phyloP scores from a whole-genome alignment of 2,797 vertebrate species.

The Pangasius mekongensis region DNA sequence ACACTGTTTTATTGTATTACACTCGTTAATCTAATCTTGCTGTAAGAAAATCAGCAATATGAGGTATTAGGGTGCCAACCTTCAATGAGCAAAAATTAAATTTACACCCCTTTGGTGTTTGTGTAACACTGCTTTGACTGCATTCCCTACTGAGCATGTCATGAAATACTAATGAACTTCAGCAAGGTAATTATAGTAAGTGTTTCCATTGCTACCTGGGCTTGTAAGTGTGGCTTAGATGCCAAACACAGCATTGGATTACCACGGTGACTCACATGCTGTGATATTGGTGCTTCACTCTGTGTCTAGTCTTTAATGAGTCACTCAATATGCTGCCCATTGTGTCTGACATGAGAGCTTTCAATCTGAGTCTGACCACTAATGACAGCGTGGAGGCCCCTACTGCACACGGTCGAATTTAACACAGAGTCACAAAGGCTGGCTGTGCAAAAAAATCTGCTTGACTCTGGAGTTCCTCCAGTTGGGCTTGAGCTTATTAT shows the following conservation, averaged over 20 bases:
- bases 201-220: constrained; percentile 50
- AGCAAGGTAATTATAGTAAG: constrained; percentile 53
- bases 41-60: neutral
- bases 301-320: constrained; percentile 53
- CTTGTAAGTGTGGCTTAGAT: constrained; percentile 25
- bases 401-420: constrained; percentile 39
- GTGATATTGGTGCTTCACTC: constrained; percentile 51
- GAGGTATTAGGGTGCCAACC: constrained; percentile 36
- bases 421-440: constrained; percentile 39
- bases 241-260: constrained; percentile 40
- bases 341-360: constrained; percentile 52
- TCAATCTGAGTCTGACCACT: constrained; percentile 45
- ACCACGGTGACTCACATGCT: constrained; percentile 44
- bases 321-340: constrained; percentile 58
- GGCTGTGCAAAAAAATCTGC: constrained; percentile 30
- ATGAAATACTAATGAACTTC: constrained; percentile 54
- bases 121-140: neutral
- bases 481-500: constrained; percentile 51
- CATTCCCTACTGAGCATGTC: constrained; percentile 25
- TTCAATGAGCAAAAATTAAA: constrained; percentile 34
- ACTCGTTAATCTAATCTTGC: constrained; percentile 37
- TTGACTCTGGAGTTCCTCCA: constrained; percentile 30
- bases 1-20: constrained; percentile 14
- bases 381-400: constrained; percentile 47
- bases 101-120: constrained; percentile 35